Evolutionary conservation across 2,888 invertebrate genomes (phyloP).

Genomic region (Drosophila prostipennis): DNA sequence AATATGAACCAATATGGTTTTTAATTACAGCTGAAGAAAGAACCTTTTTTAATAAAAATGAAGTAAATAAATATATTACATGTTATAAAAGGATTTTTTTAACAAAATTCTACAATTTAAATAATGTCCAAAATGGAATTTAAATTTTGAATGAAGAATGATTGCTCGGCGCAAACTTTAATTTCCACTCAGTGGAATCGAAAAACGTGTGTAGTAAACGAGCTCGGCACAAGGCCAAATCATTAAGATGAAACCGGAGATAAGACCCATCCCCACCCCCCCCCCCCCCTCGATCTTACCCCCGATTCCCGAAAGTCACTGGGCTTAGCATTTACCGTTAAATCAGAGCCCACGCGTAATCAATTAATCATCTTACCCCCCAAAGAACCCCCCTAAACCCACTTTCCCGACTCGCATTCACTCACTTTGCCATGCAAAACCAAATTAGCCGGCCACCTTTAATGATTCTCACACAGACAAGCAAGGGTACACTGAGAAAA

Average conservation of each 20-base stretch:
- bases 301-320: neutral
- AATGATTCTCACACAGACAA: slow-evolving; percentile 19
- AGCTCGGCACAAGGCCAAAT: slow-evolving; percentile 8
- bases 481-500: slow-evolving; percentile 10
- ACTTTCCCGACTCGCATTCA: neutral
- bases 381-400: too few relatives aligned
- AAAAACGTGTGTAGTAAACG: neutral
- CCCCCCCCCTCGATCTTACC: neutral
- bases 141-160: neutral
- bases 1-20: too few relatives aligned
- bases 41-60: too few relatives aligned
- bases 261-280: neutral
- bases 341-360: slow-evolving; percentile 54
- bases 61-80: too few relatives aligned
- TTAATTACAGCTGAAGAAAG: too few relatives aligned
- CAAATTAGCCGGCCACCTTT: slow-evolving; percentile 37
- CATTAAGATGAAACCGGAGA: slow-evolving; percentile 34
- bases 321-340: slow-evolving; percentile 30
- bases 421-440: slow-evolving; percentile 7
- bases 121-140: neutral
- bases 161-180: neutral
- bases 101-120: too few relatives aligned
- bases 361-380: slow-evolving; percentile 59
- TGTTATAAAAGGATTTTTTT: too few relatives aligned
- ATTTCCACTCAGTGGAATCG: slow-evolving; percentile 19